phyloP scores from a whole-genome alignment of 2,113 vertebrate species.

The Gadus macrocephalus region DNA sequence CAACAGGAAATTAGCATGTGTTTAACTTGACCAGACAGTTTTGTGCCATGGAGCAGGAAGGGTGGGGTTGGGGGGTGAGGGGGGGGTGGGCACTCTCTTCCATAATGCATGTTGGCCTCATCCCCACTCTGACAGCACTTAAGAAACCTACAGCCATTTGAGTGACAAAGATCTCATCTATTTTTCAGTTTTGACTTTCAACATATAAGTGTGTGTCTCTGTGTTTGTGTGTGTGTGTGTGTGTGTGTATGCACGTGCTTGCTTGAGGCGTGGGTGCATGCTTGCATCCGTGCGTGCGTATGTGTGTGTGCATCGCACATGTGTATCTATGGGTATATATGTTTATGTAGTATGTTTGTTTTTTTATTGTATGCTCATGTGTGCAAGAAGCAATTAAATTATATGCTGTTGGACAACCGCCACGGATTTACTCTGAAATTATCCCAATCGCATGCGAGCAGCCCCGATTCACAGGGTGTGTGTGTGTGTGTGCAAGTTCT shows the following conservation, averaged over 20 bases:
- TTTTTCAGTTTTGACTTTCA: conserved; percentile 71
- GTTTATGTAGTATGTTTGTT: not conserved
- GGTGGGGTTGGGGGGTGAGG: conserved; percentile 47
- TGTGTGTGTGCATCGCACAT: not conserved
- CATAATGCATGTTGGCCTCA: conserved; percentile 72
- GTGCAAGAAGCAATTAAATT: conserved; percentile 60
- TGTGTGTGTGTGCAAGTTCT: conserved; percentile 63
- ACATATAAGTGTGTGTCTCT: conserved; percentile 38
- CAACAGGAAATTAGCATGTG: conserved; percentile 59
- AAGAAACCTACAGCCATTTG: conserved; percentile 71
- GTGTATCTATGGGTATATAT: not conserved
- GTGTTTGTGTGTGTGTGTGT: conserved; percentile 10
- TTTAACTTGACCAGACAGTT: conserved; percentile 61
- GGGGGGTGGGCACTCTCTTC: conserved; percentile 55
- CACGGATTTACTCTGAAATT: conserved; percentile 65
- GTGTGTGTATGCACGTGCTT: conserved; percentile 16
- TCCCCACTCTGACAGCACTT: conserved; percentile 68
- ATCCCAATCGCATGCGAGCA: conserved; percentile 53
- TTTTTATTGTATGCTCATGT: not conserved
- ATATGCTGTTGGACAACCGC: conserved; percentile 67
- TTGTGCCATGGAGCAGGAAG: conserved; percentile 49
- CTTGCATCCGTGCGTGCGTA: not conserved
- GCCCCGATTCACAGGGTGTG: conserved; percentile 7
- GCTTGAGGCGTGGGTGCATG: conserved; percentile 3
- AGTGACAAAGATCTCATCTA: conserved; percentile 78